Percentiles rank a stretch among this genome's conserved stretches.
Evolutionary conservation across 2,113 vertebrate genomes (phyloP).

Genomic region (Rhabdomys dilectus): DNA sequence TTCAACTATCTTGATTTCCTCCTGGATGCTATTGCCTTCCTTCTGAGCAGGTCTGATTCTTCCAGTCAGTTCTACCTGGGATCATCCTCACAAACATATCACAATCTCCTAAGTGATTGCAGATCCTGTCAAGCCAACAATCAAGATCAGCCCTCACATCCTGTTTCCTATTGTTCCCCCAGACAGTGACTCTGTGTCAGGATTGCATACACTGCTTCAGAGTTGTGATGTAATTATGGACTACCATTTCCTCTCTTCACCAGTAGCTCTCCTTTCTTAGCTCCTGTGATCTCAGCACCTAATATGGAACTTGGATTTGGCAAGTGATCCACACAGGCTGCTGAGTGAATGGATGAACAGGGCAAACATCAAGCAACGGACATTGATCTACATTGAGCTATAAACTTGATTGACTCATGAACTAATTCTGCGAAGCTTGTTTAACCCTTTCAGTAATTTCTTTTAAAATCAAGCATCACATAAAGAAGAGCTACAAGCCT

Average conservation of each 20-base stretch:
- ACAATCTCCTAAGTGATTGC: not conserved
- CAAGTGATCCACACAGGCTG: not conserved
- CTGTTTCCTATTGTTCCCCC: not conserved
- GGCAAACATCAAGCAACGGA: not conserved
- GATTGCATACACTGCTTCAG: not conserved
- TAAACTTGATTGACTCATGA: not conserved
- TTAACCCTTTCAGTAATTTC: not conserved
- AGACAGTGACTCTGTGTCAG: not conserved
- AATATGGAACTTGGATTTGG: not conserved
- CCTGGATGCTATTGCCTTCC: not conserved
- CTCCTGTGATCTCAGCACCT: not conserved
- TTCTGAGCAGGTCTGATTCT: not conserved
- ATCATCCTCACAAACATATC: not conserved
- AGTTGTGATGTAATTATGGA: not conserved
- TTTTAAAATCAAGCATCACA: not conserved
- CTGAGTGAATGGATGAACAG: not conserved
- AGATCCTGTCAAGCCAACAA: not conserved
- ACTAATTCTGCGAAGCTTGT: not conserved
- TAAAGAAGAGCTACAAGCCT: not conserved
- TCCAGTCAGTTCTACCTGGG: not conserved
- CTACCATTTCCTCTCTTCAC: rapidly evolving
- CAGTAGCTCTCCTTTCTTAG: not conserved
- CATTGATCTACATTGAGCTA: not conserved
- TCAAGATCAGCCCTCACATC: not conserved
- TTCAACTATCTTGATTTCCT: not conserved